Evolutionary conservation across 2,113 vertebrate genomes (phyloP), one percentile per base, ranked within the genome.

Genomic region (Pogona vitticeps): DNA sequence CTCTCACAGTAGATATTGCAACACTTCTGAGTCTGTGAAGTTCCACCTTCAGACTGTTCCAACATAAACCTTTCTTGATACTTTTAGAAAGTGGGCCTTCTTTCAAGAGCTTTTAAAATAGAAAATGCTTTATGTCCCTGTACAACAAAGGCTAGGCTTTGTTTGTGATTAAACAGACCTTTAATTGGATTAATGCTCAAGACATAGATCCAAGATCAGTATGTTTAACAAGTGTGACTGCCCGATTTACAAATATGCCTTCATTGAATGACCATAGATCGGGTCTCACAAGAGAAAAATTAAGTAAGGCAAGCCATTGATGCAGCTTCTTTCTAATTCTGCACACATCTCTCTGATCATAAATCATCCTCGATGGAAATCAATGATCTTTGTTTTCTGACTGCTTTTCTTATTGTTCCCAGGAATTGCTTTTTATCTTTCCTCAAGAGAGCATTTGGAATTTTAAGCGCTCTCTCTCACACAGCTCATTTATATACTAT

Each of bases 391-490:
- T 42, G 59, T 93, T 93, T 93, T 89, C 89, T 90, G 72, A 91
- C 33, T 85, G 85, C 17, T 40, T 92, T 93, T 93, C 84, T 91
- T 88, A 10, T 82, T 92, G 82, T 93, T 92, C 93, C 81, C 91
- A 89, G 76, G 88, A 93, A 86, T 86, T 86, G 86, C 38, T 92
- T 93, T 92, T 84, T 28, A 31, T 90, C 77, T 91, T 93, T 90
- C 87, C 94, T 94, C 94, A 88, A 93, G 94, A 94, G 93, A 23
- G 84, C 86, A 78, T 94, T 96, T 92, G 93, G 90, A 73, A 76
- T 87, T 86, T 72, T 83, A 92, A 92, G 84, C 90, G 89, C 88
- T 87, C 36, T 91, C 67, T 77, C 67, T 93, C 31, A 33, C 63
- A 83, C n/a, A 72, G 46, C 90, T 92, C 94, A 89, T 94, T 95